Percentiles rank a stretch among this genome's conserved stretches.
phyloP scores from a whole-genome alignment of 2,888 invertebrate genomes.

The Meandrusa payeni region DNA sequence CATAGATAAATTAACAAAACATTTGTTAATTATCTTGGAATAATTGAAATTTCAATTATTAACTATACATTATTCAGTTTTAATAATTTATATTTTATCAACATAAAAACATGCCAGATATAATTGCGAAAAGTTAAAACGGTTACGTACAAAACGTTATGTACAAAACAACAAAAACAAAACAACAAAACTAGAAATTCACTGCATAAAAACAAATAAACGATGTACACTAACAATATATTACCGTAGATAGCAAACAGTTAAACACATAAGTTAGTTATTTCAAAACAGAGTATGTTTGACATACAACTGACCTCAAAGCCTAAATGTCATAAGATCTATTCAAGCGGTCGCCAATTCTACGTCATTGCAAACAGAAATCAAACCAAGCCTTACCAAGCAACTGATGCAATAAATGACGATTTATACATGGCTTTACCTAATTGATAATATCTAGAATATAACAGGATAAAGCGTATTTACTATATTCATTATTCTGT shows the following conservation, averaged over 20 bases:
- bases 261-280: slow-evolving; percentile 27
- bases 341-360: slow-evolving; percentile 54
- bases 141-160: slow-evolving; percentile 30
- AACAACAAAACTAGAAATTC: slow-evolving; percentile 13
- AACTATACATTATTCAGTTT: no score
- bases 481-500: no score
- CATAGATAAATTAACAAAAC: slow-evolving; percentile 42
- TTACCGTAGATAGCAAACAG: slow-evolving; percentile 10
- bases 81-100: background rate
- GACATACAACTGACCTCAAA: slow-evolving; percentile 22
- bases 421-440: no score
- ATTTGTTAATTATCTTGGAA: slow-evolving; percentile 43
- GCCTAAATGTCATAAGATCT: slow-evolving; percentile 39
- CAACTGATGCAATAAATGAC: slow-evolving; percentile 55
- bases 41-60: no score
- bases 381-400: slow-evolving; percentile 56
- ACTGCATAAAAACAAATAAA: slow-evolving; percentile 8
- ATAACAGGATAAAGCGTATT: no score
- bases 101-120: slow-evolving; percentile 26
- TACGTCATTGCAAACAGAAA: slow-evolving; percentile 49
- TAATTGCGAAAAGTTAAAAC: slow-evolving; percentile 27
- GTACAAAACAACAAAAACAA: slow-evolving; percentile 27
- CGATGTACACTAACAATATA: slow-evolving; percentile 5
- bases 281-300: slow-evolving; percentile 4
- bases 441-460: slow-evolving; percentile 21